These are phyloP conservation scores for Pogonomyrmex barbatus DNA, from an alignment of 1,140 invertebrate species.

Conservation along the genomic window DNA sequence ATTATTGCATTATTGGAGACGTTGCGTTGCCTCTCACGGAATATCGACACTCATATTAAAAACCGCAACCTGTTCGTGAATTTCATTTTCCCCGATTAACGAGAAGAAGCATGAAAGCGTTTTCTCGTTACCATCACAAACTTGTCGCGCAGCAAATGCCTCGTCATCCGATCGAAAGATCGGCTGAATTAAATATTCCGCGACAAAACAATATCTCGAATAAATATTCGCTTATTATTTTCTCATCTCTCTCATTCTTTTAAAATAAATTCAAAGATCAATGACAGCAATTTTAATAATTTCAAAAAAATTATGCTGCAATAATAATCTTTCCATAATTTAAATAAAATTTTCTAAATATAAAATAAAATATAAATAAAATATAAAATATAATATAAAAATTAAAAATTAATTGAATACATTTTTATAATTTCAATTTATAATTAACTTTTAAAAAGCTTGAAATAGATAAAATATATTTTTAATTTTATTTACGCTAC, in stretches of 20 bases:
- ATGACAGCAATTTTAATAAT: conserved; percentile 13
- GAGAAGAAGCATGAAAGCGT: conserved; percentile 69
- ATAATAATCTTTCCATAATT: background rate
- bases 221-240: conserved; percentile 32
- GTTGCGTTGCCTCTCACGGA: conserved; percentile 24
- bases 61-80: conserved; percentile 52
- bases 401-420: background rate
- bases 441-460: background rate
- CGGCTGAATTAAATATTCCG: conserved; percentile 67
- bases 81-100: conserved; percentile 48
- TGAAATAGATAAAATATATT: background rate
- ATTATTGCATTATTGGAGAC: conserved; percentile 41
- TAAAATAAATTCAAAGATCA: background rate
- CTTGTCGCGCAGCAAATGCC: conserved; percentile 61
- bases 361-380: background rate
- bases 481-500: background rate
- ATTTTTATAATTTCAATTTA: background rate
- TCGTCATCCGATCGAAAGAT: conserved; percentile 62
- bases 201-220: conserved; percentile 44
- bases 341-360: background rate
- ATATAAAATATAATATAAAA: no score
- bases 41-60: conserved; percentile 35
- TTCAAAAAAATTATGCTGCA: background rate
- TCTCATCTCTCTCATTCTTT: background rate
- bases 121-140: conserved; percentile 68